Percentiles rank a stretch among this genome's conserved stretches.
Conservation (phyloP, 2,797 vertebrate genomes). For the Brachyalestes nurse region DNA sequence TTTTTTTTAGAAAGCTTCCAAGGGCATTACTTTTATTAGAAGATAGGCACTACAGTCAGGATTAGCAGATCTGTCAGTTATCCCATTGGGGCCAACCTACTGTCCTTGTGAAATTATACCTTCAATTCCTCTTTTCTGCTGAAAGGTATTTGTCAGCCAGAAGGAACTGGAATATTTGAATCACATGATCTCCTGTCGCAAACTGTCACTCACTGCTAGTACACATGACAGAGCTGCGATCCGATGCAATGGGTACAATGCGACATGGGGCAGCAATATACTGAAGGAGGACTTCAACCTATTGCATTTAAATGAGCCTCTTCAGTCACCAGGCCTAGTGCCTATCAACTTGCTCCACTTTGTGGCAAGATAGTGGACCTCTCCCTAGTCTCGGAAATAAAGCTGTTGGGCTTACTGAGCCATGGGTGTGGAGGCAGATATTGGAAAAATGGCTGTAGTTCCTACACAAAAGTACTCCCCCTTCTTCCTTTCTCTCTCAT, state of each 20-base stretch:
- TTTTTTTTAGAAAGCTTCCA: slow-evolving; percentile 61
- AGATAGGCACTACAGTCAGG: slow-evolving; percentile 62
- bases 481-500: slow-evolving; percentile 48
- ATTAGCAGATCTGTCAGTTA: slow-evolving; percentile 70
- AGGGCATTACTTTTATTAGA: slow-evolving; percentile 70
- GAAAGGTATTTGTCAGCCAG: slow-evolving; percentile 61
- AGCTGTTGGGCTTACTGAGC: slow-evolving; percentile 34
- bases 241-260: slow-evolving; percentile 23
- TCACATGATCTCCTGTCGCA: slow-evolving; percentile 24
- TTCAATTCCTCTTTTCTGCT: slow-evolving; percentile 67
- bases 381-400: slow-evolving; percentile 17
- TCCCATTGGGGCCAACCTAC: slow-evolving; percentile 69
- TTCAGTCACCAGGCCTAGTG: slow-evolving; percentile 12
- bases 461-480: slow-evolving; percentile 46
- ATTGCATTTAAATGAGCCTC: slow-evolving; percentile 40
- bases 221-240: slow-evolving; percentile 15
- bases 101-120: slow-evolving; percentile 58
- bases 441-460: slow-evolving; percentile 32
- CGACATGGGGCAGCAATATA: slow-evolving; percentile 13
- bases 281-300: slow-evolving; percentile 13
- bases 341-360: slow-evolving; percentile 21
- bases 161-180: slow-evolving; percentile 10
- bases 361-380: slow-evolving; percentile 12
- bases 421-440: slow-evolving; percentile 24
- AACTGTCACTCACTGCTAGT: slow-evolving; percentile 27